phyloP scores from a whole-genome alignment of 2,888 invertebrate genomes.

The Drosophila tripunctata region DNA sequence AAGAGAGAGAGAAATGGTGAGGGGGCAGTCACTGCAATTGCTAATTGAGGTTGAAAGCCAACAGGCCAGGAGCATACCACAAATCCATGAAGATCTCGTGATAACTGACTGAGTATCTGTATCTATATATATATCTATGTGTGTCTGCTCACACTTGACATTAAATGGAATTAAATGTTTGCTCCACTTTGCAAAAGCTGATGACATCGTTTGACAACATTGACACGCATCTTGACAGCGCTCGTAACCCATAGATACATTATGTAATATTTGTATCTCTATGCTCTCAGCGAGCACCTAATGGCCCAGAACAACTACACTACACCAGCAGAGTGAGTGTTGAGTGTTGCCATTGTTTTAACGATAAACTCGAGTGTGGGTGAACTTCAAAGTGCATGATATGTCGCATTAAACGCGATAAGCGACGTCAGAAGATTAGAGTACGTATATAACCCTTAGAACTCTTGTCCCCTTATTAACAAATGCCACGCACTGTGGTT shows the following conservation, averaged over 20 bases:
- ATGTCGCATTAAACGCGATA: constrained; percentile 64
- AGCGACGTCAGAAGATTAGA: constrained; percentile 49
- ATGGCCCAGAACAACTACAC: constrained; percentile 64
- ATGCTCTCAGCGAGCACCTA: constrained; percentile 56
- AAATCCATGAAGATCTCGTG: constrained; percentile 44
- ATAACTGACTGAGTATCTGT: constrained; percentile 15
- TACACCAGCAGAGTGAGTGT: constrained; percentile 20
- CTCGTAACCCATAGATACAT: constrained; percentile 32
- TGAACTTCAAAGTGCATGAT: constrained; percentile 51
- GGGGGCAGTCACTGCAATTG: constrained; percentile 59
- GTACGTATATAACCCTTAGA: constrained; percentile 32
- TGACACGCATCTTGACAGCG: constrained; percentile 66
- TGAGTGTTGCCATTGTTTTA: constrained; percentile 34
- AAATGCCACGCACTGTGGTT: constrained; percentile 41
- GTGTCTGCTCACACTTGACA: constrained; percentile 58
- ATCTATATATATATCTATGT: background rate
- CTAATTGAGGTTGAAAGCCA: constrained; percentile 61
- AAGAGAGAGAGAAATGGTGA: constrained; percentile 16
- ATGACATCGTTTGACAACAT: constrained; percentile 78
- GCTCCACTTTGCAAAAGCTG: constrained; percentile 50
- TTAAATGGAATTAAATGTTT: constrained; percentile 67
- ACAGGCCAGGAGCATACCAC: constrained; percentile 19
- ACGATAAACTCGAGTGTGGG: constrained; percentile 7
- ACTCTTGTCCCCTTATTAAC: constrained; percentile 18
- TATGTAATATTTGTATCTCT: constrained; percentile 20